A percentile compares a stretch with the other conserved stretches of the same genome.
These are phyloP conservation scores for Eupithecia centaureata DNA, from an alignment of 2,888 invertebrate species.

Conservation along the genomic window DNA sequence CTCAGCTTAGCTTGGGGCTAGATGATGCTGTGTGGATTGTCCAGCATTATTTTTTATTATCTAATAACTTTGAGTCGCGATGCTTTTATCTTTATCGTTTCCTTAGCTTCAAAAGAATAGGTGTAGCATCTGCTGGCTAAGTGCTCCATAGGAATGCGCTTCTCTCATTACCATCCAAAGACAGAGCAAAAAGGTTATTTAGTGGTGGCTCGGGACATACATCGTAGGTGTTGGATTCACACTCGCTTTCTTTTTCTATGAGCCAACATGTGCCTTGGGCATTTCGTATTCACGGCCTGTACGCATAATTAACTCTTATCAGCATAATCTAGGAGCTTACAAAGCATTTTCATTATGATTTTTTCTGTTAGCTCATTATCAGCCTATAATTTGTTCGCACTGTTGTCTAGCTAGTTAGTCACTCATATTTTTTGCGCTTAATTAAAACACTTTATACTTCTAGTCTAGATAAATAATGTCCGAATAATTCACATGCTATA, in stretches of 20 bases:
- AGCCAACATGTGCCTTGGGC: conserved; percentile 22
- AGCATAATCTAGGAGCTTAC: conserved; percentile 31
- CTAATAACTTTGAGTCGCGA: background rate
- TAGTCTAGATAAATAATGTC: background rate
- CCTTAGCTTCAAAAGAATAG: background rate
- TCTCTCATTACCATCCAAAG: conserved; percentile 26
- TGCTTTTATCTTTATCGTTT: conserved; percentile 4
- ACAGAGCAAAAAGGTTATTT: conserved; percentile 31
- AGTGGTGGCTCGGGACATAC: conserved; percentile 16
- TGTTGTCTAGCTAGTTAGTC: conserved; percentile 6
- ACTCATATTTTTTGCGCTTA: background rate
- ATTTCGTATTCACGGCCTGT: conserved; percentile 20
- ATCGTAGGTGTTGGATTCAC: conserved; percentile 31
- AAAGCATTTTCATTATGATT: conserved; percentile 13
- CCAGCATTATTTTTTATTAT: too few species aligned
- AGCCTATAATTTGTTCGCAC: conserved; percentile 4
- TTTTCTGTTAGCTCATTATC: conserved; percentile 7
- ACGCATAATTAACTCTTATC: conserved; percentile 32
- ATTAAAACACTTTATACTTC: background rate
- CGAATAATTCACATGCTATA: background rate
- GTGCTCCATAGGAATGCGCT: conserved; percentile 10
- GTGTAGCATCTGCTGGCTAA: background rate
- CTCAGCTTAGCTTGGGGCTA: too few species aligned
- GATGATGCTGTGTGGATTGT: too few species aligned
- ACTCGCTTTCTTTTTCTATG: conserved; percentile 29